Base-by-base conservation (phyloP, 2,113 vertebrate genomes). In the Cavia aperea region DNA sequence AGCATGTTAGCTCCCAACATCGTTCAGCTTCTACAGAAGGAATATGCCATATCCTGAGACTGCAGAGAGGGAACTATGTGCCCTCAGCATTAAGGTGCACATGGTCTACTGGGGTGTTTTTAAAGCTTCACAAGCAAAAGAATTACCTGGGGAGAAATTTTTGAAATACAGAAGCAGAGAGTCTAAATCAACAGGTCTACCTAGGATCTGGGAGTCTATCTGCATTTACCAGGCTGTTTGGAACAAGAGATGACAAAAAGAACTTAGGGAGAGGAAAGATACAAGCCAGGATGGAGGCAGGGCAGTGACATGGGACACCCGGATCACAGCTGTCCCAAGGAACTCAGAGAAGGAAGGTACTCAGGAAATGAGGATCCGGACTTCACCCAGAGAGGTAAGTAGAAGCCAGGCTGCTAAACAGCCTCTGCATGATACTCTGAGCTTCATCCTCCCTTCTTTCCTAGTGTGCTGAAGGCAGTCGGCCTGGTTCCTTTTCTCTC, bases 341-440 rank as follows among this genome's bases (percentile, higher is more conserved):
- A 2, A 36, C 49, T 58, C 49, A 6, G 18, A 21, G 49, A 51
- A 91, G 79, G 33, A 19, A 70, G 36, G 66, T 36, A 70, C 66
- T 70, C 36, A n/a, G 68, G 36, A 21, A 6, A 88, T 13, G 13
- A 66, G 60, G n/a, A 24, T 54, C 23, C 46, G 46, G 72, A 33
- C 9, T 49, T 12, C 21, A 10, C n/a, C 54, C 33, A 5, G 12
- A 65, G 33, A 58, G 26, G 18, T 65, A 46, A 16, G 23, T 1
- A 51, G 43, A 15, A 46, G 36, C 4, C 4, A 24, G 29, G 60
- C 11, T 51, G 29, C 49, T 46, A 24, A 31, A 36, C 10, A 26
- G 65, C 4, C 0, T 0, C n/a, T 15, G 9, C 68, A 24, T 3
- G 15, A 36, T n/a, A 36, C 21, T 16, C 56, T 26, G 21, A 21